Evolutionary conservation across 2,797 vertebrate species (phyloP).

Genomic region (Emydoidea blandingii): DNA sequence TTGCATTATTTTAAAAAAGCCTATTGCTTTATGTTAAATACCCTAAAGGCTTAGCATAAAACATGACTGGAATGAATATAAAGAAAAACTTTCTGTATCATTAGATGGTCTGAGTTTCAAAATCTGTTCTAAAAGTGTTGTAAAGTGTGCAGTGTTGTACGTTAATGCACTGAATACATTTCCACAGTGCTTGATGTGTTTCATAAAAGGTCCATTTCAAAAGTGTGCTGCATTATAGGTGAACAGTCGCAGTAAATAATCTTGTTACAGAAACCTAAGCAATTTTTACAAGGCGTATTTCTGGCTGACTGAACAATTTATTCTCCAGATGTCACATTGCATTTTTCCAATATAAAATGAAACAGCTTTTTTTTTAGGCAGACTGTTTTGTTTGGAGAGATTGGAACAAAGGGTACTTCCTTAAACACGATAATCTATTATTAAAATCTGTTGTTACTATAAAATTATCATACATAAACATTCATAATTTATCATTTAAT

Average conservation of each 20-base stretch:
- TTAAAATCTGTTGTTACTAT: constrained; percentile 55
- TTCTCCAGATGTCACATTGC: constrained; percentile 99
- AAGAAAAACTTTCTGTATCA: constrained; percentile 80
- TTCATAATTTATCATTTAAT: constrained; percentile 17
- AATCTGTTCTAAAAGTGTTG: constrained; percentile 83
- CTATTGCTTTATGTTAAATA: constrained; percentile 82
- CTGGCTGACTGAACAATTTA: constrained; percentile 99
- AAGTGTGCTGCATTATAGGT: constrained; percentile 86
- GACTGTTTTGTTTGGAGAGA: constrained; percentile 80
- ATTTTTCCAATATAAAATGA: constrained; percentile 95
- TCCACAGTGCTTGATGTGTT: constrained; percentile 87
- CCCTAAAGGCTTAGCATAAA: constrained; percentile 72
- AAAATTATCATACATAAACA: constrained; percentile 51
- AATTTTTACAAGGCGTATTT: constrained; percentile 99
- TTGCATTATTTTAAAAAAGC: constrained; percentile 69
- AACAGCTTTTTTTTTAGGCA: constrained; percentile 79
- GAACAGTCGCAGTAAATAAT: constrained; percentile 89
- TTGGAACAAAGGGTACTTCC: constrained; percentile 75
- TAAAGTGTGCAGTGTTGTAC: constrained; percentile 83
- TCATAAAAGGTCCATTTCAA: constrained; percentile 89
- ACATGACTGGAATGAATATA: constrained; percentile 79
- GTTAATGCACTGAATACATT: constrained; percentile 87
- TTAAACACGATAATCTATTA: constrained; percentile 75
- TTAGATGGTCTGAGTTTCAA: constrained; percentile 85
- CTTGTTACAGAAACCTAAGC: constrained; percentile 92